These are phyloP conservation scores for Formica exsecta DNA, from an alignment of 1,140 invertebrate species.

Conservation along the genomic window DNA sequence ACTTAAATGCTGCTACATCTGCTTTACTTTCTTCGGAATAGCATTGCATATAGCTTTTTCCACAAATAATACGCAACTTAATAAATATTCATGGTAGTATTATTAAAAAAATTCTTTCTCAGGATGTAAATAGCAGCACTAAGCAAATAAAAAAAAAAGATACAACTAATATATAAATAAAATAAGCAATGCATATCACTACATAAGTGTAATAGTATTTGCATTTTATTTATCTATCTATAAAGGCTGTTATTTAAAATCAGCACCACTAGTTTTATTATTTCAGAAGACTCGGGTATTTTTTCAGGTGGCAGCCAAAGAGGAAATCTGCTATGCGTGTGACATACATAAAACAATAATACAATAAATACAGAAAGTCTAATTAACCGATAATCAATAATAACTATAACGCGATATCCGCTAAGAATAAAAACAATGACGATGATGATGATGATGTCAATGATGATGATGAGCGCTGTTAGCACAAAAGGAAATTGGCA, in stretches of 20 bases:
- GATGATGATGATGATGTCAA: neutral
- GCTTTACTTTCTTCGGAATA: neutral
- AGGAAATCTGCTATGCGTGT: constrained; percentile 34
- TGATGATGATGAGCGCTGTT: constrained; percentile 33
- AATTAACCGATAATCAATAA: constrained; percentile 26
- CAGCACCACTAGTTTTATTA: constrained; percentile 7
- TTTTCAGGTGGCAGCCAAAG: constrained; percentile 46
- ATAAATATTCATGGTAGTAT: neutral
- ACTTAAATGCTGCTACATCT: constrained; percentile 8
- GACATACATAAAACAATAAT: constrained; percentile 35
- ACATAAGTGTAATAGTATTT: constrained; percentile 29
- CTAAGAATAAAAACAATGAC: neutral
- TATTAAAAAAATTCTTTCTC: neutral
- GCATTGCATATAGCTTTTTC: neutral
- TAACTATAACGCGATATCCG: constrained; percentile 7
- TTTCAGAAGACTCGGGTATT: neutral
- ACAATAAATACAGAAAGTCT: constrained; percentile 33
- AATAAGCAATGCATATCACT: constrained; percentile 46
- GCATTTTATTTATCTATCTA: constrained; percentile 5
- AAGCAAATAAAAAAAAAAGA: constrained; percentile 27
- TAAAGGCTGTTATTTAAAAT: constrained; percentile 25
- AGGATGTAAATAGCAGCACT: neutral
- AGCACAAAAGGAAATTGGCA: constrained; percentile 53
- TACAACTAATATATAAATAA: neutral
- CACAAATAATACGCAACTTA: neutral